Evolutionary conservation across 92 coral and sea anemone genomes (phyloP).

Genomic region (Actinostola sp.): DNA sequence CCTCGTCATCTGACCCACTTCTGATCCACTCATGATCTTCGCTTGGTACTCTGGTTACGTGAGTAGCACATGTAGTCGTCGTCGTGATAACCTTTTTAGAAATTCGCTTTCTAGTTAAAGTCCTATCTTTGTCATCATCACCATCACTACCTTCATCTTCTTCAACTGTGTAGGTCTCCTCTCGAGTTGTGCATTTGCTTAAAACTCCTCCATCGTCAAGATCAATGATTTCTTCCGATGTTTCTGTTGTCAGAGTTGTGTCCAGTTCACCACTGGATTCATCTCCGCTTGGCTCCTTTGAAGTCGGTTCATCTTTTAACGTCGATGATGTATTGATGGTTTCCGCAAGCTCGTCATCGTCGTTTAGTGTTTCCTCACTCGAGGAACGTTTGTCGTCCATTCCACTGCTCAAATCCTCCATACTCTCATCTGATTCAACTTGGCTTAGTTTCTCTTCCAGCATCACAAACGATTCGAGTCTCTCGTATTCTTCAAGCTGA

Average conservation of each 20-base stretch:
- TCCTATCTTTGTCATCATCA: slow-evolving; percentile 30
- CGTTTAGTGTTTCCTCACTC: slow-evolving; percentile 69
- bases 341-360: slow-evolving; percentile 73
- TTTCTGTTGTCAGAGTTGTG: slow-evolving; percentile 27
- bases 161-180: slow-evolving; percentile 13
- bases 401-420: slow-evolving; percentile 54
- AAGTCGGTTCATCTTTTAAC: slow-evolving; percentile 26
- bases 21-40: slow-evolving; percentile 9
- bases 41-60: slow-evolving; percentile 11
- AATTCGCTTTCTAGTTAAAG: slow-evolving; percentile 16
- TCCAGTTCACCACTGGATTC: slow-evolving; percentile 26
- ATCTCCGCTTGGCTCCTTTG: slow-evolving; percentile 35
- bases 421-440: slow-evolving; percentile 80
- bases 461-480: slow-evolving; percentile 86
- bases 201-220: slow-evolving; percentile 38
- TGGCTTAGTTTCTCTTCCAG: slow-evolving; percentile 91
- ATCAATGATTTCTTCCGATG: slow-evolving; percentile 27
- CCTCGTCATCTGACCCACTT: slow-evolving; percentile 16
- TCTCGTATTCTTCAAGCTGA: slow-evolving; percentile 85
- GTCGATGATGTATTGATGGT: slow-evolving; percentile 63
- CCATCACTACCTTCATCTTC: slow-evolving; percentile 27
- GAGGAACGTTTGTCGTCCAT: slow-evolving; percentile 55
- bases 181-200: slow-evolving; percentile 13
- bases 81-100: slow-evolving; percentile 30
- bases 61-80: slow-evolving; percentile 23